A percentile compares a stretch with the other conserved stretches of the same genome.
These are phyloP conservation scores for Wiebesia pumilae DNA, from an alignment of 1,140 invertebrate genomes.

Conservation along the genomic window DNA sequence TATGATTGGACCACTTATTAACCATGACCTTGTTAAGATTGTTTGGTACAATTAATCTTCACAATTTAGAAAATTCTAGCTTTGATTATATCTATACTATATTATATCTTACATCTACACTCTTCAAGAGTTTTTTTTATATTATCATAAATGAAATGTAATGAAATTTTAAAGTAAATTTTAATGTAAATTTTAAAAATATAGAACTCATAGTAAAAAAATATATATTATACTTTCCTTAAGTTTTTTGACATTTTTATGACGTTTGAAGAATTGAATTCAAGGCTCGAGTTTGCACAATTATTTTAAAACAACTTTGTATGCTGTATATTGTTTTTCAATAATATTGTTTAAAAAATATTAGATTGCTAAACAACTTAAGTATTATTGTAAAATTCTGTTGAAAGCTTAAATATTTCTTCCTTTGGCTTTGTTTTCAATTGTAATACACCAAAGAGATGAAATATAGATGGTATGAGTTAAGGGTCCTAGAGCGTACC, in stretches of 20 bases:
- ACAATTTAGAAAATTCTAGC: conserved; percentile 44
- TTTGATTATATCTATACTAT: too few relatives aligned
- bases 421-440: not conserved
- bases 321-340: too few relatives aligned
- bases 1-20: conserved; percentile 43
- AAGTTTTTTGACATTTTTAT: not conserved
- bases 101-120: not conserved
- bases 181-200: not conserved
- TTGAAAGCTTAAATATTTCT: not conserved
- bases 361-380: not conserved
- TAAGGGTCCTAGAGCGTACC: not conserved
- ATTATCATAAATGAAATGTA: not conserved
- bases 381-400: too few relatives aligned
- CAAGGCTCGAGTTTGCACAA: too few relatives aligned
- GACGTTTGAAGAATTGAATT: not conserved
- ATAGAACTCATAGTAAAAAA: too few relatives aligned
- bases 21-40: conserved; percentile 44
- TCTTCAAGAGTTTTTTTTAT: not conserved
- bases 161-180: not conserved
- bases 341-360: too few relatives aligned
- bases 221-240: not conserved
- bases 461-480: not conserved
- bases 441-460: conserved; percentile 17
- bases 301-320: too few relatives aligned
- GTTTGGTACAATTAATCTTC: conserved; percentile 34